Evolutionary conservation across 2,797 vertebrate genomes (phyloP).

Genomic region (Lerista edwardsae): DNA sequence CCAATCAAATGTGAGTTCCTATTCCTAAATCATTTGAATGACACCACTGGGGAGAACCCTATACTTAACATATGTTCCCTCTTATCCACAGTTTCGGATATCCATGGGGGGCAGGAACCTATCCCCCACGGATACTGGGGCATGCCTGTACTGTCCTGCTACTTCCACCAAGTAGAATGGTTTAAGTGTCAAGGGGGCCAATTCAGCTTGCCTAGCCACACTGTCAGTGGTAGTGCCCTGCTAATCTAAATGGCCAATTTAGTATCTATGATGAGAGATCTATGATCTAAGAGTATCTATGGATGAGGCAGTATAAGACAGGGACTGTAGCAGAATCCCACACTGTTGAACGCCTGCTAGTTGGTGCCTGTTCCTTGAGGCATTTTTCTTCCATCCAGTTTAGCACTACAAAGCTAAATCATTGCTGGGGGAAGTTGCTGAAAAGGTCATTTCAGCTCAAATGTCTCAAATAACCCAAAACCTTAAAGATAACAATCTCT

Average conservation of each 20-base stretch:
- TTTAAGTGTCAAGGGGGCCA: neutral
- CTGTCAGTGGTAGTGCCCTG: neutral
- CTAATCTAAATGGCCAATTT: neutral
- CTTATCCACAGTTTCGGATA: too few species aligned
- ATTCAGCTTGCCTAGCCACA: neutral
- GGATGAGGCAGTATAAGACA: neutral
- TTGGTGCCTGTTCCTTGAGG: neutral
- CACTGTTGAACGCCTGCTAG: neutral
- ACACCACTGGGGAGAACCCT: too few species aligned
- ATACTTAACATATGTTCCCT: too few species aligned
- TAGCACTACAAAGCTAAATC: neutral
- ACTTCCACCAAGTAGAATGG: neutral
- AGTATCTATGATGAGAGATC: neutral
- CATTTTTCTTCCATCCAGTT: neutral
- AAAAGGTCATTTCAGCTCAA: neutral
- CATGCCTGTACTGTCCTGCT: too few species aligned
- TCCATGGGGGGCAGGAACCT: too few species aligned
- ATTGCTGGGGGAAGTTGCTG: neutral
- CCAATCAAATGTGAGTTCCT: too few species aligned
- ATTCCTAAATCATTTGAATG: too few species aligned
- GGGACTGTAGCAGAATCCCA: neutral
- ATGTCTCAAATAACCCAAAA: neutral
- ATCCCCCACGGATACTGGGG: too few species aligned
- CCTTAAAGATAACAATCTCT: neutral
- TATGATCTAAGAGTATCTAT: neutral